Evolutionary conservation across 2,797 vertebrate species (phyloP), one percentile per base, ranked within the genome.

Genomic region (Luscinia megarhynchos): DNA sequence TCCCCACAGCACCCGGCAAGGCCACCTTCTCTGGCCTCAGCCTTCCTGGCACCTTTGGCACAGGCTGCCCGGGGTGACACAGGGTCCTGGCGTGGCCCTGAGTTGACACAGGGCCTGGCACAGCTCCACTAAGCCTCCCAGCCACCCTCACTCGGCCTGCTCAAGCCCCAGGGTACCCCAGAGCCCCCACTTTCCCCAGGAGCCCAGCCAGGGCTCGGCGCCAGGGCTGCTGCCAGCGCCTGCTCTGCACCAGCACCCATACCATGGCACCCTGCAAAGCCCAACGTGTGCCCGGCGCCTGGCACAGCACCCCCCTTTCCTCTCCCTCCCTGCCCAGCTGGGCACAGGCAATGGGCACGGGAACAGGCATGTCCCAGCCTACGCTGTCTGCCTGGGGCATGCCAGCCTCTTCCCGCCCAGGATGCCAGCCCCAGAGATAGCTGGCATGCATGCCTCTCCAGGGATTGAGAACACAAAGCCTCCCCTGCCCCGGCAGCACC

Each of bases 321-420:
- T 83, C 61, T 83, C 79, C 82, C 68, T 95, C 84, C 85, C 79
- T 94, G 76, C 94, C 68, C 62, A 2, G 82, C 87, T 15, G 7
- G 87, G 90, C 82, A 93, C 7, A 1, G 58, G 92, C 83, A 94
- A 94, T 1, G n/a, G 91, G 84, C 80, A 92, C 3, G 11, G 73
- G 89, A 85, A 90, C 4, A 46, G 94, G 76, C 87, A 92, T n/a
- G 84, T 95, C 87, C 68, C 94, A 91, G 87, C 93, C 94, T 51
- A 94, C 38, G 26, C 89, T 41, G 87, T 38, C 78, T 4, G 91
- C 94, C 87, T 8, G 5, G 59, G 89, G 89, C 43, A 10, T 4
- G 58, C 67, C 94, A 93, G 79, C 61, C 79, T 93, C 79, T 91
- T 96, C 93, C 92, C 9, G n/a, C 84, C 67, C 7, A 46, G 86